These are phyloP conservation scores for Chamaea fasciata DNA, from an alignment of 2,113 vertebrate genomes.

Conservation along the genomic window DNA sequence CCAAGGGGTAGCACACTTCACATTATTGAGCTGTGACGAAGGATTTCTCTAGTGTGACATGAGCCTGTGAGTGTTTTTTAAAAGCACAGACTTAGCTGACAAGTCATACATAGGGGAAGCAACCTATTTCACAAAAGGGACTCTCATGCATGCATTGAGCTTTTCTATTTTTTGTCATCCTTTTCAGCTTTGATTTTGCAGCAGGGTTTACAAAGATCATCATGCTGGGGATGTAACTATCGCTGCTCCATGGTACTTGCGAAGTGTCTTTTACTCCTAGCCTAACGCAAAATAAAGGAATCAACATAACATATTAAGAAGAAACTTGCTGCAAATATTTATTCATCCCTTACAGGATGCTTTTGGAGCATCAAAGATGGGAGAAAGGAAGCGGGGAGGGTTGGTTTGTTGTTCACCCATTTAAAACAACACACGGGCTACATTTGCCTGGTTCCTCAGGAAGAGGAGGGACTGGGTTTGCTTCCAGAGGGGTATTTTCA, in stretches of 20 bases:
- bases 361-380: not conserved
- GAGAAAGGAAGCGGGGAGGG: not conserved
- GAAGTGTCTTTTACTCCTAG: not conserved
- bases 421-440: not conserved
- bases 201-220: not conserved
- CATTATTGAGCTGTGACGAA: not conserved
- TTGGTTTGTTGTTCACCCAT: not conserved
- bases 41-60: not conserved
- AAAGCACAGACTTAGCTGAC: not conserved
- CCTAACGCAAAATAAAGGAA: not conserved
- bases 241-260: accelerated
- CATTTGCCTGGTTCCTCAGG: not conserved
- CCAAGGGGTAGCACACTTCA: not conserved
- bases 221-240: not conserved
- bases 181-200: not conserved
- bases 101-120: not conserved
- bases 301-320: not conserved
- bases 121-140: not conserved
- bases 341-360: not conserved
- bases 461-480: not conserved
- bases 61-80: not conserved
- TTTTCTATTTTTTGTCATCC: not conserved
- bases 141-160: accelerated
- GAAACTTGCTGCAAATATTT: not conserved
- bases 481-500: not conserved